Conservation (phyloP, 2,113 vertebrate species). For the Pycnonotus jocosus region DNA sequence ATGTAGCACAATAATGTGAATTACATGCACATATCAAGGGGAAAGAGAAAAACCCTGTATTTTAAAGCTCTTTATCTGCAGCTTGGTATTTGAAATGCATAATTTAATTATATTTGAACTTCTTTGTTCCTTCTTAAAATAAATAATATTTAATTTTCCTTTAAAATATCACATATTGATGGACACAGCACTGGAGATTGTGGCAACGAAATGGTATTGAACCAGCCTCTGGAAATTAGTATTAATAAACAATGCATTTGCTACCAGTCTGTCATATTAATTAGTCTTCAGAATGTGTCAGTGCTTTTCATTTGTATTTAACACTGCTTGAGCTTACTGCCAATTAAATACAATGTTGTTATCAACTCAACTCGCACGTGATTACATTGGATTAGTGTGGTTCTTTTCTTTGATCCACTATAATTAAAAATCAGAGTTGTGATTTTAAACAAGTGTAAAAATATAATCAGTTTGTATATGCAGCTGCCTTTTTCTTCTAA, state of each 20-base stretch:
- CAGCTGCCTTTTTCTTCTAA: constrained; percentile 37
- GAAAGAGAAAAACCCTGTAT: background rate
- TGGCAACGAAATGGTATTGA: constrained; percentile 46
- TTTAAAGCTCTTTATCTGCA: constrained; percentile 24
- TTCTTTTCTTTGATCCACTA: constrained; percentile 49
- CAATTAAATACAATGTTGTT: constrained; percentile 54
- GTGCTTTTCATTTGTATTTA: constrained; percentile 54
- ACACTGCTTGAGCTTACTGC: constrained; percentile 24
- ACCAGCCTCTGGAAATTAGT: constrained; percentile 54
- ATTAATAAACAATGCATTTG: constrained; percentile 57
- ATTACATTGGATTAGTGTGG: constrained; percentile 42
- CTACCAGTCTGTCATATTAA: constrained; percentile 48
- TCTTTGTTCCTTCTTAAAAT: constrained; percentile 36
- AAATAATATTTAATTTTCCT: constrained; percentile 12
- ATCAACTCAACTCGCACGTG: constrained; percentile 39
- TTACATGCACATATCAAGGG: background rate
- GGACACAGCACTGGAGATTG: background rate
- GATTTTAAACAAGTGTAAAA: constrained; percentile 63
- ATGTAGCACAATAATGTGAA: background rate
- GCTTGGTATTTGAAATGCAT: constrained; percentile 39
- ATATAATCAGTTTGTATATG: constrained; percentile 32
- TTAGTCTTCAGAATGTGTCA: constrained; percentile 33
- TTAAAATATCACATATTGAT: constrained; percentile 16
- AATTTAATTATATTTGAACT: constrained; percentile 48
- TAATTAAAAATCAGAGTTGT: constrained; percentile 59